Evolutionary conservation across 2,113 vertebrate genomes (phyloP), one percentile per base, ranked within the genome.

Genomic region (Ptyas mucosa): DNA sequence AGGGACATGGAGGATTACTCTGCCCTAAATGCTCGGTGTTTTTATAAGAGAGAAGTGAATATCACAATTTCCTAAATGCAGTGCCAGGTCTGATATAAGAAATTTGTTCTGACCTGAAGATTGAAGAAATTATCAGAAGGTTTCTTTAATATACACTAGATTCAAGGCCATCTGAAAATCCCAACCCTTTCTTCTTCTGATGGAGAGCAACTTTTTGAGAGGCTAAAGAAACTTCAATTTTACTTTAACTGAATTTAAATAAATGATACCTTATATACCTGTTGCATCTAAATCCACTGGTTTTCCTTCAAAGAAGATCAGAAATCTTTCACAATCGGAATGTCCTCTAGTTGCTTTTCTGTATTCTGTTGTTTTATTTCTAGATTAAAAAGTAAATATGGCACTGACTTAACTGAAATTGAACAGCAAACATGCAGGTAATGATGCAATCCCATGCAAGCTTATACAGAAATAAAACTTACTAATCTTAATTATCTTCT

Each of bases 281-380:
- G 96, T 95, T 86, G 90, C 92, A 94, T 95, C 75, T 69, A 92
- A 69, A 58, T 89, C 64, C 23, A 24, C 81, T 69, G 95, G 49
- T 92, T 95, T 96, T 94, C 94, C 95, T 9, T 95, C 94, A 88
- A 89, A 29, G 64, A 93, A 75, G 89, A 89, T 14, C 2, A 96
- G 95, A 89, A n/a, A 8, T 8, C 29, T 94, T 94, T 90, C 94
- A 52, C 8, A 55, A 85, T 54, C 57, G 89, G 57, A 92, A 53
- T 43, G 93, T 75, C 51, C 69, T 15, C 39, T 87, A 29, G 88
- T 94, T n/a, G 55, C 93, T 92, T 95, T 96, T 93, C 64, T 57
- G 88, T 93, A 88, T 49, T 95, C 96, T 14, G 46, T 91, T 23
- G 92, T 95, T 94, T 94, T 92, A 46, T 95, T 97, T 96, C 97